Evolutionary conservation across 2,888 invertebrate species (phyloP).

Genomic region (Harpalus rufipes): DNA sequence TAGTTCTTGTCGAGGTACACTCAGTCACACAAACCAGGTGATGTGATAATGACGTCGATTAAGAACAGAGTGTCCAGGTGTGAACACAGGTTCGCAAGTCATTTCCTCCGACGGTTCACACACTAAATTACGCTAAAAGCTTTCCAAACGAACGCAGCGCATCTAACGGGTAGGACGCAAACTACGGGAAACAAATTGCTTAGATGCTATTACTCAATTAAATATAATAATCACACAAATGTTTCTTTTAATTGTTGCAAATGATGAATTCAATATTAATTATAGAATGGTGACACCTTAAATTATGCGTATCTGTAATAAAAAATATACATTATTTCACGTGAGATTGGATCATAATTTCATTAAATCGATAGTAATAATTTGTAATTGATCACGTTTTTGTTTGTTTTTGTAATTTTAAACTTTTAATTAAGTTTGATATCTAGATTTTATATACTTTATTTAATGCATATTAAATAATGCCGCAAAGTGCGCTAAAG

Average conservation of each 20-base stretch:
- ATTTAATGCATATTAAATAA: too few species aligned
- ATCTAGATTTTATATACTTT: too few species aligned
- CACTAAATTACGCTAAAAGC: constrained; percentile 71
- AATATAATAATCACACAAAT: constrained; percentile 59
- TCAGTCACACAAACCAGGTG: constrained; percentile 69
- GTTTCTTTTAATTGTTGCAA: constrained; percentile 14
- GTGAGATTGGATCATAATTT: too few species aligned
- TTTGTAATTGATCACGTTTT: too few species aligned
- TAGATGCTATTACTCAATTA: constrained; percentile 59
- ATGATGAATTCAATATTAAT: background rate
- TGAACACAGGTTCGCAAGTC: constrained; percentile 72
- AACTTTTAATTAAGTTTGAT: too few species aligned
- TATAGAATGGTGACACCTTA: too few species aligned
- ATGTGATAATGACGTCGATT: constrained; percentile 69
- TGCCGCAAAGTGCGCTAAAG: too few species aligned
- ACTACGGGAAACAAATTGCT: constrained; percentile 43
- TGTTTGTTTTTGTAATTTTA: too few species aligned
- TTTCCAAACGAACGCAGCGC: constrained; percentile 65
- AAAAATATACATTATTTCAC: too few species aligned
- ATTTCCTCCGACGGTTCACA: constrained; percentile 71
- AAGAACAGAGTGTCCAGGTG: constrained; percentile 71
- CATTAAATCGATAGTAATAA: too few species aligned
- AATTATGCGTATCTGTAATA: too few species aligned
- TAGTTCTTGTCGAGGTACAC: constrained; percentile 47
- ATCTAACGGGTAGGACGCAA: background rate